Conservation (phyloP, 2,888 invertebrate species). For the Drosophila lutescens region DNA sequence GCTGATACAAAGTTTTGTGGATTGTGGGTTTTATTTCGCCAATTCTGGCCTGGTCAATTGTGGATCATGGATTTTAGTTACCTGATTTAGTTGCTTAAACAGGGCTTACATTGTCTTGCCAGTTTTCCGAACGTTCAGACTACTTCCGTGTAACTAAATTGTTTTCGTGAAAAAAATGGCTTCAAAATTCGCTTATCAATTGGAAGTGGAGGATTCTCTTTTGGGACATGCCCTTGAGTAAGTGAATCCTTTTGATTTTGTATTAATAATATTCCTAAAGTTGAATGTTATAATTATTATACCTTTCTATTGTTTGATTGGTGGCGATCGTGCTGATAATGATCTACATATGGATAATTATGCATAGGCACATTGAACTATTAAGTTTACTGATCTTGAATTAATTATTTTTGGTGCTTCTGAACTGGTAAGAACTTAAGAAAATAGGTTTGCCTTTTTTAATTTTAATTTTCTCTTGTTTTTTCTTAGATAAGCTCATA, state of each 20-base stretch:
- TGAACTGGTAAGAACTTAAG: too few species aligned
- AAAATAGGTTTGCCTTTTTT: too few species aligned
- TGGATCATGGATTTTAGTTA: not conserved
- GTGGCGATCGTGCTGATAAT: not conserved
- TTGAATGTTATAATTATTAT: not conserved
- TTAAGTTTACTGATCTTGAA: too few species aligned
- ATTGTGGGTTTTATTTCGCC: not conserved
- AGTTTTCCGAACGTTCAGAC: constrained; percentile 15
- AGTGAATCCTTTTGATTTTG: constrained; percentile 9
- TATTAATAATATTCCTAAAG: not conserved
- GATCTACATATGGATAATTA: not conserved
- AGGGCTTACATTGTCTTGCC: constrained; percentile 5
- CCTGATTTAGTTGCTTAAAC: constrained; percentile 7
- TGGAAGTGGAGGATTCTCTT: constrained; percentile 55
- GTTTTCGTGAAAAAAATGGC: constrained; percentile 44
- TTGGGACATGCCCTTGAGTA: constrained; percentile 39
- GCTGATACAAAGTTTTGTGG: constrained; percentile 6
- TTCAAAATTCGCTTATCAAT: constrained; percentile 74
- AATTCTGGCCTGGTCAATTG: not conserved
- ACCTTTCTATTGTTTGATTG: not conserved
- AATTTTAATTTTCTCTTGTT: too few species aligned
- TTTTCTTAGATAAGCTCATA: too few species aligned
- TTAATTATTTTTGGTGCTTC: too few species aligned
- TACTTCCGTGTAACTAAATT: not conserved
- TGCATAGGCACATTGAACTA: too few species aligned